Evolutionary conservation across 2,797 vertebrate species (phyloP).

Genomic region (Steatocranus sp.): DNA sequence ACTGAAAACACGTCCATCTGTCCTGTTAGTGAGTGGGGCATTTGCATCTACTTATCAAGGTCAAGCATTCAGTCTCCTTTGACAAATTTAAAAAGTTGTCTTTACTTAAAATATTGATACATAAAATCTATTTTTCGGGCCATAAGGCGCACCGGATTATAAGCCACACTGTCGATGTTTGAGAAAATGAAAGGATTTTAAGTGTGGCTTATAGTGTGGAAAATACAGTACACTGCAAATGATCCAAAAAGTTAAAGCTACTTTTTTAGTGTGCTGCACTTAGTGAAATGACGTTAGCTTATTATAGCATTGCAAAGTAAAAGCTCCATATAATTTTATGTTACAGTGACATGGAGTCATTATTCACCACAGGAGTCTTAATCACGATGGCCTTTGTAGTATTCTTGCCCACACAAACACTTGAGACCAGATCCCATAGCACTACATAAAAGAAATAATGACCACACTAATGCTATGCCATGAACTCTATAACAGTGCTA

Average conservation of each 20-base stretch:
- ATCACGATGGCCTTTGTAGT: background rate
- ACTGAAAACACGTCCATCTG: fast-evolving
- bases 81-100: background rate
- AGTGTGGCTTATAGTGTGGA: fast-evolving
- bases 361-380: background rate
- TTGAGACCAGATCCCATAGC: background rate
- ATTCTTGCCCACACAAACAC: background rate
- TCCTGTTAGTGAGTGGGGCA: background rate
- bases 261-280: background rate
- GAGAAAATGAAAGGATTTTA: background rate
- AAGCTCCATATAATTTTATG: background rate
- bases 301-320: background rate
- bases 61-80: background rate
- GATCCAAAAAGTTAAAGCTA: background rate
- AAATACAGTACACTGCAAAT: background rate
- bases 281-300: background rate
- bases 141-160: fast-evolving
- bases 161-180: background rate
- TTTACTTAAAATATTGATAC: background rate
- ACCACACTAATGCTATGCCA: background rate
- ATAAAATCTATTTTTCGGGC: fast-evolving
- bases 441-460: background rate
- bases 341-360: background rate
- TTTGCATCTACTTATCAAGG: background rate
- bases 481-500: background rate